These are phyloP conservation scores for Drosophila busckii DNA, from an alignment of 1,140 invertebrate species.

Conservation along the genomic window DNA sequence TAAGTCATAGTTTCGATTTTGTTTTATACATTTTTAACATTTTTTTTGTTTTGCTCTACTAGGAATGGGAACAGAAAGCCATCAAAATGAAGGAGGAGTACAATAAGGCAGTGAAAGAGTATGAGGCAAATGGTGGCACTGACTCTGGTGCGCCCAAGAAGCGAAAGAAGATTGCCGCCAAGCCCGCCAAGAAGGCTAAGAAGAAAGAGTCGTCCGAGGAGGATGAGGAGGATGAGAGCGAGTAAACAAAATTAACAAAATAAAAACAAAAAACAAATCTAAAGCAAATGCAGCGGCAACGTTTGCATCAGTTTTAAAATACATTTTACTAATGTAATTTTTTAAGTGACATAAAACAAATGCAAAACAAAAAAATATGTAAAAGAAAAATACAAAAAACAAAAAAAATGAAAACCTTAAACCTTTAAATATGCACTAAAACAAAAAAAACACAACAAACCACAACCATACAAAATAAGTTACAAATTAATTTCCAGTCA, in stretches of 20 bases:
- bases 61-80: conserved; percentile 95
- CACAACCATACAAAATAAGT: conserved; percentile 56
- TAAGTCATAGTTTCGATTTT: conserved; percentile 17
- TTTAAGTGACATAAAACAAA: conserved; percentile 67
- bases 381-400: conserved; percentile 25
- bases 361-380: conserved; percentile 38
- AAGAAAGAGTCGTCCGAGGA: conserved; percentile 77
- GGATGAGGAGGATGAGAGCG: conserved; percentile 76
- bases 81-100: conserved; percentile 92
- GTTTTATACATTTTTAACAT: neutral
- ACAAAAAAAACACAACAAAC: conserved; percentile 28
- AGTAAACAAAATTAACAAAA: too few species aligned
- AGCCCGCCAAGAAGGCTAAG: conserved; percentile 80
- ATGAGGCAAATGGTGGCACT: conserved; percentile 86
- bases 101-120: conserved; percentile 91
- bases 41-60: neutral
- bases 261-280: too few species aligned
- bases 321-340: conserved; percentile 78
- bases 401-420: conserved; percentile 55
- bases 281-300: conserved; percentile 15
- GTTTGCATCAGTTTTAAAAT: conserved; percentile 71
- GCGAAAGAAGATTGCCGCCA: conserved; percentile 79
- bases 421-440: conserved; percentile 65
- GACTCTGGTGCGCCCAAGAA: conserved; percentile 79
- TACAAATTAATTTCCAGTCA: conserved; percentile 62